phyloP scores from a whole-genome alignment of 2,888 invertebrate genomes.

The Nycteola revayana region DNA sequence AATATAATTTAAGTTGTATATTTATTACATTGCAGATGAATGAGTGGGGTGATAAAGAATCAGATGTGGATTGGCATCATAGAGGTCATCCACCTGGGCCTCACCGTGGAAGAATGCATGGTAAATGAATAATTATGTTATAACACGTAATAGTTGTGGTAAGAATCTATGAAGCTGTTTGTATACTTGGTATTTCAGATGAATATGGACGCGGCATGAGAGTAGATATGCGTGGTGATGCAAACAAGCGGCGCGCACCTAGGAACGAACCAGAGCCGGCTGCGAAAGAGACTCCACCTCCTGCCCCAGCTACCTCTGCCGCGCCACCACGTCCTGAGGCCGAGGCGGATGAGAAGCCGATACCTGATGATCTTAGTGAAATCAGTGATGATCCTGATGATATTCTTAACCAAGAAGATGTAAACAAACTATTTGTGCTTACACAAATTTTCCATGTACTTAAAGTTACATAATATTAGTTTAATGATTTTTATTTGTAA shows the following conservation, averaged over 20 bases:
- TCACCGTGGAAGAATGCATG: conserved; percentile 75
- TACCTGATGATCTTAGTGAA: conserved; percentile 90
- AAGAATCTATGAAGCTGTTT: too few relatives aligned
- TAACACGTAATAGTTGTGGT: too few relatives aligned
- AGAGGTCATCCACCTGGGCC: conserved; percentile 68
- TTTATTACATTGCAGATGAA: conserved; percentile 56
- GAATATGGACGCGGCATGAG: conserved; percentile 70
- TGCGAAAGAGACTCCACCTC: conserved; percentile 53
- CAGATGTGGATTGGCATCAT: conserved; percentile 76
- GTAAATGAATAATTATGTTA: conserved; percentile 30
- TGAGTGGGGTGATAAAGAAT: conserved; percentile 78
- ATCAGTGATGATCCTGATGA: conserved; percentile 95
- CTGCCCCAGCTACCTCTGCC: conserved; percentile 52
- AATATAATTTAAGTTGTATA: conserved; percentile 5
- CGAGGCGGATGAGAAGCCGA: conserved; percentile 75
- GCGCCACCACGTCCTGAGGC: conserved; percentile 54
- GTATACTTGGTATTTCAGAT: conserved; percentile 38
- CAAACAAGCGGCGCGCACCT: conserved; percentile 61
- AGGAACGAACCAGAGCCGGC: conserved; percentile 59
- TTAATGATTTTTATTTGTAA: too few relatives aligned
- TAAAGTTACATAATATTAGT: too few relatives aligned
- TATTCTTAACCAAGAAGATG: conserved; percentile 90
- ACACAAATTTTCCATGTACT: too few relatives aligned
- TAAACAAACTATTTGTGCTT: too few relatives aligned
- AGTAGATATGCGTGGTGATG: conserved; percentile 59